Percentiles rank a stretch among this genome's conserved stretches.
Conservation (phyloP, 2,113 vertebrate species). For the Mugil cephalus region DNA sequence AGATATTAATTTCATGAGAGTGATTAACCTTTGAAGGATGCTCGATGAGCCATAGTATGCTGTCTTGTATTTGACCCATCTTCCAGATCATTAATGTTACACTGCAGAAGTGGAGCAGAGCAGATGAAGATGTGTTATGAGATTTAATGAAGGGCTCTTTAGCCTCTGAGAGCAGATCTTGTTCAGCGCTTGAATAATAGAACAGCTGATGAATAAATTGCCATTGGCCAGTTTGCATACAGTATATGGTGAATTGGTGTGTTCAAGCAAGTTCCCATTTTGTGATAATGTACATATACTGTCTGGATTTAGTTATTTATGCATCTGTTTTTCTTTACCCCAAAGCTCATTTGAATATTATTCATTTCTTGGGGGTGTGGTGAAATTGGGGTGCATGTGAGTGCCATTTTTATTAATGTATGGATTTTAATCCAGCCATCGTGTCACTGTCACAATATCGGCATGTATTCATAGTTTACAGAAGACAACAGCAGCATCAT, state of each 20-base stretch:
- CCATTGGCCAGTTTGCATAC: conserved; percentile 16
- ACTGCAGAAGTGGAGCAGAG: not conserved
- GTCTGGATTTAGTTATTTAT: not conserved
- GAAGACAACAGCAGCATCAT: too few relatives aligned
- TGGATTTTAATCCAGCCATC: not conserved
- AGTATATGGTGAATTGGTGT: conserved; percentile 6
- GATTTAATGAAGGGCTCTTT: conserved; percentile 47
- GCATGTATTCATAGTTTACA: too few relatives aligned
- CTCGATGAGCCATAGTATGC: conserved; percentile 20
- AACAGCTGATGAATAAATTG: conserved; percentile 43
- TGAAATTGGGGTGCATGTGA: not conserved
- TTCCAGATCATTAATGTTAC: conserved; percentile 24
- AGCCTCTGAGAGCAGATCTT: conserved; percentile 26
- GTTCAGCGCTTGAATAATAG: conserved; percentile 45
- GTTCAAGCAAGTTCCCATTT: not conserved
- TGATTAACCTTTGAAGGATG: conserved; percentile 36
- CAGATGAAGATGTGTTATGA: conserved; percentile 16
- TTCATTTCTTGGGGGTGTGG: not conserved
- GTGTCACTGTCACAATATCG: too few relatives aligned
- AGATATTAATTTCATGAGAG: conserved; percentile 15
- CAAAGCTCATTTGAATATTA: not conserved
- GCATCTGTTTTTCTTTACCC: not conserved
- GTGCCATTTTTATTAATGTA: too few relatives aligned
- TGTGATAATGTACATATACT: not conserved
- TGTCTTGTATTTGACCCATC: conserved; percentile 13